Percentiles rank a stretch among this genome's conserved stretches.
Evolutionary conservation across 2,888 invertebrate species (phyloP).

Genomic region (Ichneumoninae sp.): DNA sequence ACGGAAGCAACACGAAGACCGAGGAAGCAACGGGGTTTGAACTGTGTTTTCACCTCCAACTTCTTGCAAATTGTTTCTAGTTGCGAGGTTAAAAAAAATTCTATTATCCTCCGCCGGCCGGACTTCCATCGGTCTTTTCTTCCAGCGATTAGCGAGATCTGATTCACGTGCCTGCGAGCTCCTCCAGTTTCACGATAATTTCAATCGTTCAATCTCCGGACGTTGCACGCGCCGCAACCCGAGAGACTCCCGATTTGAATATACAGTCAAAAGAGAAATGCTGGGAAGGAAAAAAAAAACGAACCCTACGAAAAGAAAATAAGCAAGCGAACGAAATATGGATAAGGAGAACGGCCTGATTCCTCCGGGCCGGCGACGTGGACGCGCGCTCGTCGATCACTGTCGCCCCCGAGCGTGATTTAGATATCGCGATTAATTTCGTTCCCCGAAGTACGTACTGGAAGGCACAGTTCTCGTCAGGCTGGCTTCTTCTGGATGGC

Average conservation of each 20-base stretch:
- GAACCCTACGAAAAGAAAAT: background rate
- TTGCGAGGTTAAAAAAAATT: background rate
- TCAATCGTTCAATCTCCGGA: conserved; percentile 64
- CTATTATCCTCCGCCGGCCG: background rate
- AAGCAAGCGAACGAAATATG: conserved; percentile 57
- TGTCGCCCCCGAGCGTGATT: conserved; percentile 75
- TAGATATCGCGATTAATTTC: conserved; percentile 77
- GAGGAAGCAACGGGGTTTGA: background rate
- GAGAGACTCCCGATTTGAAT: conserved; percentile 65
- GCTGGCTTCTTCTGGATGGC: conserved; percentile 41
- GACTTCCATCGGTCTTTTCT: background rate
- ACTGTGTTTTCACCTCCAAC: background rate
- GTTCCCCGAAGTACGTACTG: conserved; percentile 66
- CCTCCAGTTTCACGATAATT: conserved; percentile 32
- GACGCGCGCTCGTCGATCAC: conserved; percentile 73
- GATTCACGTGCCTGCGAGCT: conserved; percentile 15
- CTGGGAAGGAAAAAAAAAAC: conserved; percentile 59
- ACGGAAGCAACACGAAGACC: background rate
- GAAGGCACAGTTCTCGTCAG: conserved; percentile 46
- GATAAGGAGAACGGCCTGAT: conserved; percentile 65
- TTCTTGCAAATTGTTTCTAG: background rate
- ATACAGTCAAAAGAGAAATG: conserved; percentile 70
- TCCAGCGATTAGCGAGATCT: conserved; percentile 13
- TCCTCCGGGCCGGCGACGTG: conserved; percentile 56
- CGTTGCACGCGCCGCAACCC: conserved; percentile 45